phyloP scores from a whole-genome alignment of 2,888 invertebrate species.

The Catocala fraxini region DNA sequence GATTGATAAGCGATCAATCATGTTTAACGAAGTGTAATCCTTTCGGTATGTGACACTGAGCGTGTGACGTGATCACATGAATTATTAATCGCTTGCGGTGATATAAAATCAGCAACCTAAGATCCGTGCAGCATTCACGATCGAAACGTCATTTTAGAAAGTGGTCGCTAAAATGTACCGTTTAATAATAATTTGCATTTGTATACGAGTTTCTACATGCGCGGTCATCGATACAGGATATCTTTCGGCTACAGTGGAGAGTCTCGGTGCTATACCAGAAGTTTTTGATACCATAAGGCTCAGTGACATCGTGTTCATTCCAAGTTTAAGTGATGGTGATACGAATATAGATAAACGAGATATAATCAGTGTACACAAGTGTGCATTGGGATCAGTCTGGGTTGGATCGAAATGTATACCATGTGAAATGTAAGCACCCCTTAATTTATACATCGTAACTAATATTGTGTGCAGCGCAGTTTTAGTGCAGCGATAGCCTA shows the following conservation, averaged over 20 bases:
- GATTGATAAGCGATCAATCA: too few species aligned
- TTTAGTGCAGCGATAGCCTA: too few species aligned
- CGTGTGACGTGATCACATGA: too few species aligned
- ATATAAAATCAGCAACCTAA: neutral
- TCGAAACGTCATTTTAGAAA: slow-evolving; percentile 14
- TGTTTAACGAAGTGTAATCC: too few species aligned
- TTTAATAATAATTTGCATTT: slow-evolving; percentile 3
- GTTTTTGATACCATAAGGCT: neutral
- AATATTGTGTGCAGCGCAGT: too few species aligned
- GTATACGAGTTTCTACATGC: slow-evolving; percentile 2
- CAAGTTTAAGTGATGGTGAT: neutral
- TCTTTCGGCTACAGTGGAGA: too few species aligned
- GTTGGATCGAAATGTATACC: slow-evolving; percentile 15
- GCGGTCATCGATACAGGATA: neutral
- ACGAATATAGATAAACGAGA: slow-evolving; percentile 16
- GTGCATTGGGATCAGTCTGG: slow-evolving; percentile 10
- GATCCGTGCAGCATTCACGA: neutral
- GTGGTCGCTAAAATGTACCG: slow-evolving; percentile 14
- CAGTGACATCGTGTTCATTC: neutral
- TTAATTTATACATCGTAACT: neutral
- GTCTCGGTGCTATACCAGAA: too few species aligned
- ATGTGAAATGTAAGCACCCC: slow-evolving; percentile 31
- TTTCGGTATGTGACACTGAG: too few species aligned
- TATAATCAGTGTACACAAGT: slow-evolving; percentile 19
- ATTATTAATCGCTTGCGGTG: too few species aligned